Percentiles rank a stretch among this genome's conserved stretches.
These are phyloP conservation scores for Eufriesea mexicana DNA, from an alignment of 1,140 invertebrate species.

Conservation along the genomic window DNA sequence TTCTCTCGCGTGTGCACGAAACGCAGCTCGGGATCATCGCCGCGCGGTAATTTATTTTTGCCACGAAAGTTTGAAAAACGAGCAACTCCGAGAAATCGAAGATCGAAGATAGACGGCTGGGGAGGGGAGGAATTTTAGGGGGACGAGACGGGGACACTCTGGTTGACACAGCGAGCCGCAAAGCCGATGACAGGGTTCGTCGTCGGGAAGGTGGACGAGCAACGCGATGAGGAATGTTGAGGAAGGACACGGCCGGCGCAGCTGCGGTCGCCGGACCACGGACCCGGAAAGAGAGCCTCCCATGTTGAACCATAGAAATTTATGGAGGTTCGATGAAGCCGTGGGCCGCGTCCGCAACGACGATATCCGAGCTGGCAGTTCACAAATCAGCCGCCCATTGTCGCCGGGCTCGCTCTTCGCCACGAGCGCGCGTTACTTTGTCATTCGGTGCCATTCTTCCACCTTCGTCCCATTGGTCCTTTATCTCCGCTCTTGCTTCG, in stretches of 20 bases:
- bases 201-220: not conserved
- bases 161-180: too few relatives aligned
- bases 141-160: too few relatives aligned
- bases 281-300: slow-evolving; percentile 58
- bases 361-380: slow-evolving; percentile 56
- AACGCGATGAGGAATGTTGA: slow-evolving; percentile 41
- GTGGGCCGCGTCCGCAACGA: slow-evolving; percentile 55
- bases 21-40: too few relatives aligned
- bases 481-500: slow-evolving; percentile 11
- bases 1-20: too few relatives aligned
- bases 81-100: too few relatives aligned
- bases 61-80: too few relatives aligned
- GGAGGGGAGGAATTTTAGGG: too few relatives aligned
- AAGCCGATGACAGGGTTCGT: too few relatives aligned
- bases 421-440: slow-evolving; percentile 19
- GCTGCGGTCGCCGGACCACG: slow-evolving; percentile 40
- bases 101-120: too few relatives aligned
- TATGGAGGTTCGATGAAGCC: slow-evolving; percentile 60
- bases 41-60: too few relatives aligned
- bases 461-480: slow-evolving; percentile 34
- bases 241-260: slow-evolving; percentile 50
- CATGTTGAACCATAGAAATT: slow-evolving; percentile 55
- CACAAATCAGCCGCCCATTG: slow-evolving; percentile 61
- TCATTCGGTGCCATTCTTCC: slow-evolving; percentile 36
- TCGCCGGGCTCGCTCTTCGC: slow-evolving; percentile 27